phyloP scores from a whole-genome alignment of 2,888 invertebrate species.

The Diaperis boleti region DNA sequence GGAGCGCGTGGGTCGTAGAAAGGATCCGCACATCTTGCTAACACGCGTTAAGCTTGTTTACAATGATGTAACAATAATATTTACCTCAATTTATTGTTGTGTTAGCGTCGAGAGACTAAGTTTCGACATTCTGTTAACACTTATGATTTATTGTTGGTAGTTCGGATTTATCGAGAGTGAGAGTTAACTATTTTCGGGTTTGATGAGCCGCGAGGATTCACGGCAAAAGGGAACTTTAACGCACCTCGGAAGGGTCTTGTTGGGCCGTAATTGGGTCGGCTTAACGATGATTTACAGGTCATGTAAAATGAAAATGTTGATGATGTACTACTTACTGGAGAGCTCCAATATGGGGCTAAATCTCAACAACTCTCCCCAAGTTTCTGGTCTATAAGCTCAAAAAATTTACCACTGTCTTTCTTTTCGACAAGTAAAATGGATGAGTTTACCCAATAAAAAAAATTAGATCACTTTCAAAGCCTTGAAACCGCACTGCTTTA shows the following conservation, averaged over 20 bases:
- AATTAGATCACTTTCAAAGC: too few relatives aligned
- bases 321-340: background rate
- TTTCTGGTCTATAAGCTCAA: background rate
- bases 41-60: background rate
- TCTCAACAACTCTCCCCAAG: too few relatives aligned
- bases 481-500: too few relatives aligned
- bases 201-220: background rate
- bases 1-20: background rate
- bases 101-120: conserved; percentile 1
- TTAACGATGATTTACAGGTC: background rate
- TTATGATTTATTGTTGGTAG: background rate
- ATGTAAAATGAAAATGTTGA: conserved; percentile 2
- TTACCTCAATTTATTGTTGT: conserved; percentile 2
- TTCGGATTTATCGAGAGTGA: background rate
- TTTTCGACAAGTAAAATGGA: too few relatives aligned
- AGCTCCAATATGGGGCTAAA: too few relatives aligned
- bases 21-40: conserved; percentile 3
- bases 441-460: too few relatives aligned
- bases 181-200: background rate
- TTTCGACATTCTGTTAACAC: conserved; percentile 9
- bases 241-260: conserved; percentile 4
- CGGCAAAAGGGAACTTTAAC: background rate
- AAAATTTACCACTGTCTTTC: too few relatives aligned
- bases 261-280: background rate
- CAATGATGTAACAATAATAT: conserved; percentile 14